Percentiles rank a stretch among this genome's conserved stretches.
Evolutionary conservation across 2,888 invertebrate genomes (phyloP).

Genomic region (Cephus runcator): DNA sequence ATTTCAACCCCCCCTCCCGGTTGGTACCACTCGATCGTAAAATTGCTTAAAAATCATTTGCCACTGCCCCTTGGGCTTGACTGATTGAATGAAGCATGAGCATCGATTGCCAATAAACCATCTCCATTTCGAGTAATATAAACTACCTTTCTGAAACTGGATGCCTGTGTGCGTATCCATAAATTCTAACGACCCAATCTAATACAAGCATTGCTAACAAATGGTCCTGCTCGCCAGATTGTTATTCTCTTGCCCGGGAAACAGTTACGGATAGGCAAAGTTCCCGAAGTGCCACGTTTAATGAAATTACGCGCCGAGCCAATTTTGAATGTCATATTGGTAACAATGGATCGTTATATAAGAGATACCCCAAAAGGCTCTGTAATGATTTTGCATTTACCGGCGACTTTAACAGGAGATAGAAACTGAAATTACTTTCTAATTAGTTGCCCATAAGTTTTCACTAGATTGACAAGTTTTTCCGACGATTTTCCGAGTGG

Average conservation of each 20-base stretch:
- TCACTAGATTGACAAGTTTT: neutral
- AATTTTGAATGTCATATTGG: neutral
- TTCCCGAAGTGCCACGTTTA: neutral
- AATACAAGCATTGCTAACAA: neutral
- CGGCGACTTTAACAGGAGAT: neutral
- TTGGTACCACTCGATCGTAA: neutral
- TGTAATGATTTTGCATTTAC: neutral
- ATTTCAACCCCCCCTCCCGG: neutral
- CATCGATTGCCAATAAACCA: neutral
- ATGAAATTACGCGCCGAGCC: neutral
- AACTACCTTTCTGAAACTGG: neutral
- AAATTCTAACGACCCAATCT: neutral
- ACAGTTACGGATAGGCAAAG: neutral
- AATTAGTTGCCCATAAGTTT: neutral
- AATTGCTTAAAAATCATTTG: neutral
- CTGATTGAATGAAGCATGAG: neutral
- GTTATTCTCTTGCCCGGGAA: neutral
- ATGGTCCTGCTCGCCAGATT: neutral
- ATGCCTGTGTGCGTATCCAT: neutral
- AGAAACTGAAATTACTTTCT: neutral
- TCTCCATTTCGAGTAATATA: neutral
- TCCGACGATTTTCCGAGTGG: neutral
- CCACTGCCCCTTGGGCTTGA: neutral
- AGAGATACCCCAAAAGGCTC: neutral
- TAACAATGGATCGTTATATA: neutral